phyloP scores from a whole-genome alignment of 2,113 vertebrate species.

The Oxygymnocypris stewartii region DNA sequence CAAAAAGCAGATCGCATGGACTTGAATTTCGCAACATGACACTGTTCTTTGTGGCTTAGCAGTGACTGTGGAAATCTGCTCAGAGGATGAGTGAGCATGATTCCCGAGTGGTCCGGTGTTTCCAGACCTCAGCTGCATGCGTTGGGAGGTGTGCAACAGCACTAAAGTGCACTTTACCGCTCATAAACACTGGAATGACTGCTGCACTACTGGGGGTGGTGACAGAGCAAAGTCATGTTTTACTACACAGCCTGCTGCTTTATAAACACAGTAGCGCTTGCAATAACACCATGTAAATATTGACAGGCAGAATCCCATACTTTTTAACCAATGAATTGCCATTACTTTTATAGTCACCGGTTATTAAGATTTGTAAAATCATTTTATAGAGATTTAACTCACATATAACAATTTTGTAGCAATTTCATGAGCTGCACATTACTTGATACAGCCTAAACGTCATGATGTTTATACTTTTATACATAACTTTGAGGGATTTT shows the following conservation, averaged over 20 bases:
- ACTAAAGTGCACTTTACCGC: conserved; percentile 23
- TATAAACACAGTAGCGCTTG: neutral
- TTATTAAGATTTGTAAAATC: neutral
- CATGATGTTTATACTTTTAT: neutral
- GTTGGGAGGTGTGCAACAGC: neutral
- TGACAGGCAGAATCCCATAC: neutral
- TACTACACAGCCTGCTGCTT: neutral
- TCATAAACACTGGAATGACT: conserved; percentile 6
- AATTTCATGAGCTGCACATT: neutral
- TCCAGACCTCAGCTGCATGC: conserved; percentile 23
- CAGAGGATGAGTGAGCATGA: conserved; percentile 2
- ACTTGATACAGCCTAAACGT: neutral
- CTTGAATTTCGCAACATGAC: conserved; percentile 39
- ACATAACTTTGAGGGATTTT: neutral
- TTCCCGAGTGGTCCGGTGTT: conserved; percentile 36
- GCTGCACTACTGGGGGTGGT: neutral
- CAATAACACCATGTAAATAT: neutral
- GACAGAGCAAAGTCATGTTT: neutral
- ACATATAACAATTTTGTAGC: neutral
- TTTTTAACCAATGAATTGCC: neutral
- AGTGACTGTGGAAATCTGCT: conserved; percentile 42
- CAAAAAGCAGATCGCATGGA: conserved; percentile 36
- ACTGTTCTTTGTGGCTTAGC: conserved; percentile 39
- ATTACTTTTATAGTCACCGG: neutral
- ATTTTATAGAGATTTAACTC: neutral